Base-by-base conservation (phyloP, 2,888 invertebrate genomes). In the Prenolepis imparis region DNA sequence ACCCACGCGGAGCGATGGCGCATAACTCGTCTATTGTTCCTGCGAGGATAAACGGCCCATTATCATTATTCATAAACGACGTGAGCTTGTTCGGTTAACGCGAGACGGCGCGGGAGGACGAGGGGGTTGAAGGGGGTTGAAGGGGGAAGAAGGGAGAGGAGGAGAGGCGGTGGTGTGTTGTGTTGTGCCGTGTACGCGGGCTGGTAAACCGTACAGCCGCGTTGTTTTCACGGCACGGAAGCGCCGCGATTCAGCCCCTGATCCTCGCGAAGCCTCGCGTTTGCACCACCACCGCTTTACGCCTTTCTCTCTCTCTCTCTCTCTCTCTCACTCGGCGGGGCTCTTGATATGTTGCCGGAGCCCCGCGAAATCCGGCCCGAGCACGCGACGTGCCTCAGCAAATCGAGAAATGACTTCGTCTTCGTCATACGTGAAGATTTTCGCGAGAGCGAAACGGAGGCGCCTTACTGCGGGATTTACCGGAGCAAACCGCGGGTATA, bases 11-110 rank as follows among this genome's bases (percentile, higher is more conserved):
- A 86, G 88, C 89, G 86, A 83, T 75, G 87, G 88, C 88, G 89
- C 89, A 92, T 92, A 92, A 91, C 92, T 93, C 91, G 91, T 84
- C 92, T 92, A 93, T 93, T 93, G 93, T 93, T 93, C 93, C 91
- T 88, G 86, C 88, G 88, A 90, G 90, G 90, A 89, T 91, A 88
- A 90, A 90, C 92, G 90, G 88, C 88, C 90, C 90, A 92, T 92
- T 92, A 92, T 92, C 93, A 90, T 92, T 92, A 92, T 92, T 92
- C 92, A 92, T 92, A 92, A 91, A 90, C 89, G 89, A 88, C 91
- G 86, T 86, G 84, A 68, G 87, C 86, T 82, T 84, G 90, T 88
- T 86, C 87, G 82, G 83, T 81, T 86, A 80, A 78, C 78, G 78
- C 77, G 57, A 52, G 39, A 48, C 63, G 36, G 63, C 48, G 80